Percentiles rank a stretch among this genome's conserved stretches.
phyloP scores from a whole-genome alignment of 2,113 vertebrate species.

The Lepus europaeus region DNA sequence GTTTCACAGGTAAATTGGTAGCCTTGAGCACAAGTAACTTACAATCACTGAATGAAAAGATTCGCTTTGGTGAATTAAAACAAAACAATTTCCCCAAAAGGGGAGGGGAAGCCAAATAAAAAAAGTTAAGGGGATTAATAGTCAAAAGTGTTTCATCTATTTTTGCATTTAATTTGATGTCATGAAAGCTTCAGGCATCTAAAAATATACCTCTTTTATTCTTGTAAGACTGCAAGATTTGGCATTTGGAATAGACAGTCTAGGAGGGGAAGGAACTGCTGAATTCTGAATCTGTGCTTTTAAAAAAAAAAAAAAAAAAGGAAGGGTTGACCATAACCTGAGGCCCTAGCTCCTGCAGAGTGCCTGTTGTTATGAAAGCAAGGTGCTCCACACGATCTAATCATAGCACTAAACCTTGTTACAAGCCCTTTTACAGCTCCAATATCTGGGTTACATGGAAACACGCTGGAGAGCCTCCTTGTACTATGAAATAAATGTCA shows the following conservation, averaged over 20 bases:
- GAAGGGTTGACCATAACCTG: conserved; percentile 84
- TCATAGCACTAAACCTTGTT: conserved; percentile 91
- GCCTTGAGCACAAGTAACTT: conserved; percentile 81
- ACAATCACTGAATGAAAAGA: conserved; percentile 78
- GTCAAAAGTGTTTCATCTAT: conserved; percentile 72
- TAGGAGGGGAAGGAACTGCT: conserved; percentile 71
- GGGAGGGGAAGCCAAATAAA: conserved; percentile 47
- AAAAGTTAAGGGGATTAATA: conserved; percentile 78
- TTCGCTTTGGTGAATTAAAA: conserved; percentile 84
- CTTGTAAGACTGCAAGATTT: conserved; percentile 71
- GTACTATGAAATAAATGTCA: conserved; percentile 92
- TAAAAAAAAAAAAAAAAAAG: conserved; percentile 36
- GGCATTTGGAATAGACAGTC: conserved; percentile 78
- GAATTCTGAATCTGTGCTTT: conserved; percentile 70
- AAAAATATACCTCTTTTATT: conserved; percentile 78
- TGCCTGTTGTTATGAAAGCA: conserved; percentile 89
- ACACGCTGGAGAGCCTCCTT: conserved; percentile 89
- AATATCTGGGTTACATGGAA: conserved; percentile 91
- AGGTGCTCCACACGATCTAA: conserved; percentile 90
- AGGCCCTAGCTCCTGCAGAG: conserved; percentile 86
- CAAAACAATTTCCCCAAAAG: conserved; percentile 79
- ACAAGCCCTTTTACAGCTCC: conserved; percentile 90
- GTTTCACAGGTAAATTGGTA: conserved; percentile 83
- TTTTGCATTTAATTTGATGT: conserved; percentile 77
- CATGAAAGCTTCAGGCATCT: conserved; percentile 75